Evolutionary conservation across 2,888 invertebrate genomes (phyloP), one percentile per base, ranked within the genome.

Genomic region (Palloptera scutellata): DNA sequence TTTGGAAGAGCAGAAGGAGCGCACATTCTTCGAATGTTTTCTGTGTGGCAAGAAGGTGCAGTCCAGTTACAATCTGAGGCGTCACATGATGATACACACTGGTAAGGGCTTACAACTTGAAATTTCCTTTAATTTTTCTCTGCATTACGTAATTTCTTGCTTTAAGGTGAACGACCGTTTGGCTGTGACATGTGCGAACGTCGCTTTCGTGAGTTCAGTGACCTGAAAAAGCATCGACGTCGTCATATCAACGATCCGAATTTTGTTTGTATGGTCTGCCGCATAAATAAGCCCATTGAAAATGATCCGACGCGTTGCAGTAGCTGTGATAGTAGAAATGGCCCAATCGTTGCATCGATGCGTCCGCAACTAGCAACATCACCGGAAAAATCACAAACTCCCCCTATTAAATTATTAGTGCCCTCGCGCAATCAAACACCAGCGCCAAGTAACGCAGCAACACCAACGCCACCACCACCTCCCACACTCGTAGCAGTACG

Each of bases 1-100:
- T 64, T 78, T 80, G 61, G 79, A 80, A 1, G 77, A 77, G n/a
- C 77, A 78, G 17, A 77, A 75, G 12, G 80, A 82, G n/a, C 80
- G 84, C 4, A 79, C 80, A 30, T 77, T 77, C 43, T 84, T 80
- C 65, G 82, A 83, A 68, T 84, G 84, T 72, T 79, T 79, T 71
- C 76, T 82, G n/a, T 84, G 84, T 61, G 81, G 82, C 41, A 83
- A 83, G 63, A 83, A 80, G 65, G 83, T 84, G 42, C 83, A 83
- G 62, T 83, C 83, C 40, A 84, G 80, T 64, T 84, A 85, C 67
- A 84, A 84, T 73, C 74, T 84, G 51, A 77, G 84, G 4, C 78
- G 84, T 1, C 84, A 84, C 71, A 85, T 84, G 84, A 85, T 85
- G 85, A 84, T 84, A 69, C 84, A 84, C 67, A 84, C 84, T 70